Percentiles rank a stretch among this genome's conserved stretches.
These are phyloP conservation scores for Raja brachyura DNA, from an alignment of 2,113 vertebrate genomes.

Conservation along the genomic window DNA sequence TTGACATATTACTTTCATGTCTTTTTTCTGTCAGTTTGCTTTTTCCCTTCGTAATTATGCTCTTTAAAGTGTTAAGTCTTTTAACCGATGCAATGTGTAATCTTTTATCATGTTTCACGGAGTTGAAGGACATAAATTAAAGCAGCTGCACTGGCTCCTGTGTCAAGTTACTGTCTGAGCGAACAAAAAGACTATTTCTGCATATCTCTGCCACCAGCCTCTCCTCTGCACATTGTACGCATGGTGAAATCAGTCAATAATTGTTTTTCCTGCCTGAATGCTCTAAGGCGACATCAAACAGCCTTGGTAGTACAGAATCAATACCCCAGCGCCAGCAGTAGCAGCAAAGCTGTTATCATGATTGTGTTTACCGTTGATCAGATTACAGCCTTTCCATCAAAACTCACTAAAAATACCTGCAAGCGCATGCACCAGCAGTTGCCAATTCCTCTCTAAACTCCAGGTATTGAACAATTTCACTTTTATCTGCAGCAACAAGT, in stretches of 20 bases:
- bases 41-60: conserved; percentile 23
- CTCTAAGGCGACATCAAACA: conserved; percentile 56
- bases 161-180: conserved; percentile 52
- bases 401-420: conserved; percentile 48
- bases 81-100: conserved; percentile 40
- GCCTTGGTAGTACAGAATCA: conserved; percentile 52
- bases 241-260: conserved; percentile 52
- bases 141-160: conserved; percentile 52
- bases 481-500: conserved; percentile 45
- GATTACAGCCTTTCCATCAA: conserved; percentile 49
- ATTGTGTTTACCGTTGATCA: conserved; percentile 50
- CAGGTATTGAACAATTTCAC: conserved; percentile 41
- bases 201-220: conserved; percentile 48
- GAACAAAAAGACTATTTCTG: conserved; percentile 51
- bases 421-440: conserved; percentile 15
- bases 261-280: conserved; percentile 48
- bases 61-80: conserved; percentile 43
- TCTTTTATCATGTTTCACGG: conserved; percentile 47
- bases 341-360: conserved; percentile 50
- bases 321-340: conserved; percentile 53
- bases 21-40: conserved; percentile 26
- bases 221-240: conserved; percentile 42
- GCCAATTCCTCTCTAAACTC: conserved; percentile 42
- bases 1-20: conserved; percentile 30
- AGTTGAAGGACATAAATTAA: conserved; percentile 51